Evolutionary conservation across 2,888 invertebrate genomes (phyloP).

Genomic region (Slavum lentiscoides): DNA sequence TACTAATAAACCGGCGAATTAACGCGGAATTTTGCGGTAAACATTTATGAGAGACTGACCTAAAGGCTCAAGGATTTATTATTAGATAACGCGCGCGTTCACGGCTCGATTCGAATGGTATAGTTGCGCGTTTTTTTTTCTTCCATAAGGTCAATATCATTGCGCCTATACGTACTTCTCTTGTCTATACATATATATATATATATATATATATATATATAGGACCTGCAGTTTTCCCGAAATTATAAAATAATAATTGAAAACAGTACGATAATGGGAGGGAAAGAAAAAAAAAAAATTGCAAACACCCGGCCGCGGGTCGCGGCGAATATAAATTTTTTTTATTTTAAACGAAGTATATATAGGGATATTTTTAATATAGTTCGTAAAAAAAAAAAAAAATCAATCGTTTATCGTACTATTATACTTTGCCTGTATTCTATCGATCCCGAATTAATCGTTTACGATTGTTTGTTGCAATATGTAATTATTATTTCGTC

Average conservation of each 20-base stretch:
- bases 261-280: no score
- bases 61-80: slow-evolving; percentile 17
- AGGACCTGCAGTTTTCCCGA: no score
- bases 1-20: not conserved
- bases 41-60: slow-evolving; percentile 14
- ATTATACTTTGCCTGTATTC: not conserved
- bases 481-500: slow-evolving; percentile 9
- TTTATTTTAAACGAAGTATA: no score
- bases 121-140: not conserved
- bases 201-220: no score
- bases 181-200: no score
- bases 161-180: no score
- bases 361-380: not conserved
- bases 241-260: no score
- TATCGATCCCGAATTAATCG: no score
- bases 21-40: not conserved
- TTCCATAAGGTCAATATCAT: not conserved
- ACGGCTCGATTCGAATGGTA: not conserved
- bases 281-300: no score
- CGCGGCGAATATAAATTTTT: no score
- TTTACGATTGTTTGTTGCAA: not conserved
- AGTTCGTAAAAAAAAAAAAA: no score
- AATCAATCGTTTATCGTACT: not conserved
- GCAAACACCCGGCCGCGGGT: no score
- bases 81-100: slow-evolving; percentile 17